These are phyloP conservation scores for Puma concolor DNA, from an alignment of 2,113 vertebrate genomes.

Conservation along the genomic window DNA sequence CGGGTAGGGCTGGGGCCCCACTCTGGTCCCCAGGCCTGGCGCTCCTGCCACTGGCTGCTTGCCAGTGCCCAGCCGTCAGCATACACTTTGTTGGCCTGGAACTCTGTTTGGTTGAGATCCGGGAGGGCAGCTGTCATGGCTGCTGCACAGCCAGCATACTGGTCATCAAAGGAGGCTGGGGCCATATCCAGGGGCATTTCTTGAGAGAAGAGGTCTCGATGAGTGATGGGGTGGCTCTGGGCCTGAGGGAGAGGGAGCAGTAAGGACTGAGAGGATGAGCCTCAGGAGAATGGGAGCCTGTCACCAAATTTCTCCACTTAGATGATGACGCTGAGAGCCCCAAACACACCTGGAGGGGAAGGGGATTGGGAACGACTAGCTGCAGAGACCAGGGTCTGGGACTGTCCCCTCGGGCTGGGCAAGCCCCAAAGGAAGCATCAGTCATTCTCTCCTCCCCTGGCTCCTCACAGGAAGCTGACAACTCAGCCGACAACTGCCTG, in stretches of 20 bases:
- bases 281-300: background rate
- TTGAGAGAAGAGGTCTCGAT: conserved; percentile 6
- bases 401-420: accelerated
- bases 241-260: background rate
- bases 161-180: conserved; percentile 82
- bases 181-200: conserved; percentile 79
- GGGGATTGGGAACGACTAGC: background rate
- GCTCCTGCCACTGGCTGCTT: conserved; percentile 66
- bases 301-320: background rate
- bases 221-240: background rate
- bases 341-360: background rate
- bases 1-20: background rate
- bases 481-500: background rate
- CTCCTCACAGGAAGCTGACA: background rate
- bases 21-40: background rate
- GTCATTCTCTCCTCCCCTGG: background rate
- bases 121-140: conserved; percentile 74
- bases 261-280: background rate
- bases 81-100: conserved; percentile 69
- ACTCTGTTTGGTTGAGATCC: conserved; percentile 80
- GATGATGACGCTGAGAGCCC: background rate
- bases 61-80: conserved; percentile 73
- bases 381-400: background rate
- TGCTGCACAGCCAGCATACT: conserved; percentile 78
- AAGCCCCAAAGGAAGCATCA: background rate